Conservation (phyloP, 2,797 vertebrate species). For the Meda fulgida region DNA sequence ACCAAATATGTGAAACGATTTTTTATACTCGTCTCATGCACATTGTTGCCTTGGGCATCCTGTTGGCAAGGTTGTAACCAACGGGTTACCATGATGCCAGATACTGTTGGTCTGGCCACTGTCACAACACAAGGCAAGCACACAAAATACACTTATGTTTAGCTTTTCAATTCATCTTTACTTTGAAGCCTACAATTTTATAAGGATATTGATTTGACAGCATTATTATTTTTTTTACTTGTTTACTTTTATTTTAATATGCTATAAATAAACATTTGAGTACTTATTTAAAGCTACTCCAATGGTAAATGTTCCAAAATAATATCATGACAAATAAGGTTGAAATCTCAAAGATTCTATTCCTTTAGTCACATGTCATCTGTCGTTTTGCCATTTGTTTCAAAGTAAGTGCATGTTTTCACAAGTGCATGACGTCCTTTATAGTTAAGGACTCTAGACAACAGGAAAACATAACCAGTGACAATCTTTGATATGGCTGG, state of each 20-base stretch:
- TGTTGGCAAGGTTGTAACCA: conserved; percentile 39
- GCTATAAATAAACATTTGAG: conserved; percentile 33
- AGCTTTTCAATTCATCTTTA: background rate
- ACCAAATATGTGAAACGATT: conserved; percentile 18
- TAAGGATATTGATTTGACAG: conserved; percentile 11
- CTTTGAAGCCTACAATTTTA: background rate
- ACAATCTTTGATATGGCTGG: conserved; percentile 40
- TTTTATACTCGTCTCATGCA: conserved; percentile 4
- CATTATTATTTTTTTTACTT: conserved; percentile 21
- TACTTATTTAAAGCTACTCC: conserved; percentile 30
- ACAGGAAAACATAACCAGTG: conserved; percentile 19
- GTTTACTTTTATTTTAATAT: conserved; percentile 34
- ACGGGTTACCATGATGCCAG: background rate
- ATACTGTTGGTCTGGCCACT: conserved; percentile 19
- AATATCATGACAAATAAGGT: conserved; percentile 25
- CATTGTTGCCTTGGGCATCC: conserved; percentile 29
- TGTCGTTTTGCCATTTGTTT: conserved; percentile 38
- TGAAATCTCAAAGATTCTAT: conserved; percentile 23
- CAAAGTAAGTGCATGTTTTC: conserved; percentile 29
- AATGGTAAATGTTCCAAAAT: conserved; percentile 1
- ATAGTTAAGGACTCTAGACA: conserved; percentile 24
- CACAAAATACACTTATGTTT: background rate
- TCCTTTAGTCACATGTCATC: conserved; percentile 38
- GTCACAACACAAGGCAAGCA: background rate
- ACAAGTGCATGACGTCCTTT: conserved; percentile 33